Evolutionary conservation across 2,888 invertebrate genomes (phyloP).

Genomic region (Amphimallon solstitiale): DNA sequence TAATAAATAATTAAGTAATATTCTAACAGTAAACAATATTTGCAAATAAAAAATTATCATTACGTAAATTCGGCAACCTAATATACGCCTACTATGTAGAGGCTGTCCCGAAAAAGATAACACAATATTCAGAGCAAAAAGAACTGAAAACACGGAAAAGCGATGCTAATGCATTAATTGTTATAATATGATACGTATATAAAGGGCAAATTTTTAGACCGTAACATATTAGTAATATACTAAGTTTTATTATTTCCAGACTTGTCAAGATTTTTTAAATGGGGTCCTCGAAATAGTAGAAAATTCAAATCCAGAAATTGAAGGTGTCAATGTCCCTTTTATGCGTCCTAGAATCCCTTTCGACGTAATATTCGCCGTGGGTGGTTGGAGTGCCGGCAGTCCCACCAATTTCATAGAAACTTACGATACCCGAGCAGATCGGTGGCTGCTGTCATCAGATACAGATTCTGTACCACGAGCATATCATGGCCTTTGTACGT

Average conservation of each 20-base stretch:
- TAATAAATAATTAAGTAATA: no score
- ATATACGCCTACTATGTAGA: no score
- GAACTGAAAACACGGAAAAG: no score
- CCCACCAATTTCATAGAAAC: conserved; percentile 83
- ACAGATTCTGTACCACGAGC: conserved; percentile 77
- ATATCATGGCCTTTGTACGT: conserved; percentile 80
- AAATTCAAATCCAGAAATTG: conserved; percentile 40
- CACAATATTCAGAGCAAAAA: no score
- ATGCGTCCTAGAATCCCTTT: conserved; percentile 79
- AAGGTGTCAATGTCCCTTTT: conserved; percentile 63
- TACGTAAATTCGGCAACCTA: no score
- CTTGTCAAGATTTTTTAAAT: conserved; percentile 54
- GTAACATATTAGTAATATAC: no score
- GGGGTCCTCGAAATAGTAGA: conserved; percentile 45
- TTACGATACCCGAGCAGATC: conserved; percentile 81
- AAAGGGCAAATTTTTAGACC: no score
- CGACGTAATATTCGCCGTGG: conserved; percentile 83
- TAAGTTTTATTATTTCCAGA: conserved; percentile 43
- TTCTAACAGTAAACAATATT: no score
- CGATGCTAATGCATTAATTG: no score
- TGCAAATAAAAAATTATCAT: no score
- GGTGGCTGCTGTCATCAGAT: conserved; percentile 78
- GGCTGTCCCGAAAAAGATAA: no score
- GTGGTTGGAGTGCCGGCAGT: conserved; percentile 87
- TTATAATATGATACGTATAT: no score